Evolutionary conservation across 2,113 vertebrate species (phyloP).

Genomic region (Urocitellus parryii): DNA sequence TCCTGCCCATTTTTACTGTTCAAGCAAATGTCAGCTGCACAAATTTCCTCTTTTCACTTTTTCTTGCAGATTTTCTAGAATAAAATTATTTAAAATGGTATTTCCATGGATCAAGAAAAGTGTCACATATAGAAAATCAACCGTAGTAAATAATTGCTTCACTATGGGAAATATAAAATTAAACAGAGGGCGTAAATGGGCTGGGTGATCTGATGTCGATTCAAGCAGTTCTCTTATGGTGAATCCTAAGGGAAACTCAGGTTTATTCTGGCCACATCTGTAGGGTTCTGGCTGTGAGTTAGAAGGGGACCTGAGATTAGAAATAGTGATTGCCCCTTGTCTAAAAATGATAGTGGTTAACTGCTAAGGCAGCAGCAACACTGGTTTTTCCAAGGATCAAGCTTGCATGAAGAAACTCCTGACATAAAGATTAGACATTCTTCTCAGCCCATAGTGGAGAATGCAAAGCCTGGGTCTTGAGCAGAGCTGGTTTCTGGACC

Average conservation of each 20-base stretch:
- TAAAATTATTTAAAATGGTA: not conserved
- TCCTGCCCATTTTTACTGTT: not conserved
- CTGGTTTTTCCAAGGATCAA: no score
- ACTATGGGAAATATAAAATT: not conserved
- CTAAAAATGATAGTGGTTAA: not conserved
- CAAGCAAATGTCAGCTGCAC: not conserved
- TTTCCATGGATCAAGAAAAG: not conserved
- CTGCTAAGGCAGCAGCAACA: not conserved
- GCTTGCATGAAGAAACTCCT: not conserved
- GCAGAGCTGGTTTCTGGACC: not conserved
- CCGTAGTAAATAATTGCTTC: not conserved
- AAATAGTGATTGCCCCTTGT: not conserved
- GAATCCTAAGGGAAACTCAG: not conserved
- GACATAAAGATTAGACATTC: not conserved
- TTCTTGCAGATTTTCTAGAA: not conserved
- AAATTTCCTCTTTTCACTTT: not conserved
- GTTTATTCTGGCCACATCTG: not conserved
- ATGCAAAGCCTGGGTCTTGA: not conserved
- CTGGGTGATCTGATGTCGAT: not conserved
- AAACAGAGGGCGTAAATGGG: not conserved
- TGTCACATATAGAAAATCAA: not conserved
- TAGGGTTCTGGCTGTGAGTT: fast-evolving
- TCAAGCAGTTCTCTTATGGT: not conserved
- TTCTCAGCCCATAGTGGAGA: not conserved
- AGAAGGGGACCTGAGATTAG: not conserved